Evolutionary conservation across 2,797 vertebrate species (phyloP), one percentile per base, ranked within the genome.

Genomic region (Etheostoma perlongum): DNA sequence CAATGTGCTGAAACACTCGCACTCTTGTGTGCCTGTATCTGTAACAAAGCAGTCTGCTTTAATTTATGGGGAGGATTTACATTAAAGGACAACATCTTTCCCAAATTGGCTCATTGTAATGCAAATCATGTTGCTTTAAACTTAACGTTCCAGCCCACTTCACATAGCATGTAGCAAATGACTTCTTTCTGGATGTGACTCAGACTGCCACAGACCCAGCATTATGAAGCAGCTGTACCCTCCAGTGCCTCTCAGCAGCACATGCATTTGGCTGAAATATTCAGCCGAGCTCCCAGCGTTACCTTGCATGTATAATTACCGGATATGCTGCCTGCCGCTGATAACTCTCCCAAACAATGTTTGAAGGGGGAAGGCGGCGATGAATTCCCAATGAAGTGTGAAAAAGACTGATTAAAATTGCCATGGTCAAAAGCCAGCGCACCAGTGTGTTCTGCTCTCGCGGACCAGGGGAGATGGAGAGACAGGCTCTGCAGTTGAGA

Each of bases 301-400:
- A 93, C 93, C 94, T 95, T 91, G 92, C 93, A 93, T 95, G 93
- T 94, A 94, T 94, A 95, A 95, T 95, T 94, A 94, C 89, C 85
- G 88, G 91, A 94, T 94, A 93, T 95, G 94, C 94, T 95, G 94
- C 93, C 91, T 89, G 90, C 92, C 74, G 94, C 94, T 95, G 94
- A 95, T 95, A 95, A 95, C 93, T 93, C 93, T 89, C 87, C 92
- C 91, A 94, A 95, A 95, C 94, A 95, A 94, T 95, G 94, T 95
- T 95, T 95, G 90, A 92, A 93, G 91, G 90, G 89, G 87, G 85
- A 92, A 90, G 93, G 92, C 89, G 85, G 91, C 92, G 79, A 94
- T 93, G 93, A 95, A 95, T 95, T 94, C 92, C 94, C 94, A 95
- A 94, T 95, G 94, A 95, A 95, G 93, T 95, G 94, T 95, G 94